Base-by-base conservation (phyloP, 1,140 invertebrate species). In the Drosophila fuyamai region DNA sequence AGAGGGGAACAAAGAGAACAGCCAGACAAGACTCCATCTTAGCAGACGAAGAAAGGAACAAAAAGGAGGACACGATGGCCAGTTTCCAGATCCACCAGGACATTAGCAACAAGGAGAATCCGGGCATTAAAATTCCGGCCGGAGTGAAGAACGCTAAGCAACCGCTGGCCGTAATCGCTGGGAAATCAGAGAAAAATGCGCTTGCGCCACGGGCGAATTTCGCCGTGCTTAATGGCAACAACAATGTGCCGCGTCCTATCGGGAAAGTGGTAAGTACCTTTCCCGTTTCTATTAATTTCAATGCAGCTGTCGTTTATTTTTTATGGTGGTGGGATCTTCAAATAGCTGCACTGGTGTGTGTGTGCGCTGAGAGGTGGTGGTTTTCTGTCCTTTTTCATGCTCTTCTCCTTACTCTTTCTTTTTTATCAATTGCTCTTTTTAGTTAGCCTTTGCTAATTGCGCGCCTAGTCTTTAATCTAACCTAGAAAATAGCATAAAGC, bases 71-170 rank as follows among this genome's bases (percentile, higher is more conserved):
- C n/a, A 67, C 71, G 44, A 85, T 95, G 94, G 94, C 94, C 67
- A 93, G 93, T 54, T 93, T 95, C 80, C 92, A 93, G 73, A 93
- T 95, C 56, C 93, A 94, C 89, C 93, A 94, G 59, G 94, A 95
- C 79, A 93, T 94, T 79, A 94, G 94, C 81, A 94, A 95, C 89
- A 95, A 95, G 83, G 93, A 93, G 76, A 85, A 81, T 53, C 75
- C 84, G 55, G 74, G 68, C 18, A 88, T 91, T 74, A 73, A 71
- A 1, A 50, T 57, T 18, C 65, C 70, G 13, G 51, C 38, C 50
- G 54, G 50, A 32, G 59, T 53, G 12, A 55, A 82, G 41, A 73
- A 38, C 43, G 18, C 16, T 1, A 89, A 89, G 53, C 84, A 84
- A 48, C 85, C 84, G 29, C 73, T 88, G 47, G 74, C 68, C 16